These are phyloP conservation scores for Frankliniella fusca DNA, from an alignment of 2,888 invertebrate species.

Conservation along the genomic window DNA sequence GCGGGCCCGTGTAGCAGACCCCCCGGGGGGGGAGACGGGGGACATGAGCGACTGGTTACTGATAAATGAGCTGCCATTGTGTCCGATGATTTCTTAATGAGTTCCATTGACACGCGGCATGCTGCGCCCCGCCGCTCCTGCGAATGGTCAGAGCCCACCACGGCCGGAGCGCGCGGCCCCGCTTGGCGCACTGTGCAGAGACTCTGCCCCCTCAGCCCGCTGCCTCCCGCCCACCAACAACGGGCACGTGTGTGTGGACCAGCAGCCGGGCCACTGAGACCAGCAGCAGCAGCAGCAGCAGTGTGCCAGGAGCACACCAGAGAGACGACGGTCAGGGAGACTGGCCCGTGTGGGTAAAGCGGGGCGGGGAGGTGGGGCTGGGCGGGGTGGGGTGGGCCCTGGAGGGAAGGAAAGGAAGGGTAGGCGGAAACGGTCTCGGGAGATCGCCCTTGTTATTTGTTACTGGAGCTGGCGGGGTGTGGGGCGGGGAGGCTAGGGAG, in stretches of 20 bases:
- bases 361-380: not conserved
- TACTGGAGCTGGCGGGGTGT: not conserved
- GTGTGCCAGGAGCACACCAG: no score
- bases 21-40: not conserved
- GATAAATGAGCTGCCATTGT: conserved; percentile 3
- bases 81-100: conserved; percentile 8
- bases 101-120: conserved; percentile 7
- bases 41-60: not conserved
- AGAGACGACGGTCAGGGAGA: not conserved
- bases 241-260: not conserved
- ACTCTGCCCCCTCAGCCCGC: not conserved
- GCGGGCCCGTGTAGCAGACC: no score
- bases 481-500: not conserved
- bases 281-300: no score
- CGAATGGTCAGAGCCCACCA: no score
- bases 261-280: no score
- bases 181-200: not conserved
- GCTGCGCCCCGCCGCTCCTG: not conserved
- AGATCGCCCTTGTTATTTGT: not conserved
- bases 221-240: not conserved
- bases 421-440: not conserved
- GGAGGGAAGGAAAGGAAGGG: not conserved
- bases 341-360: not conserved
- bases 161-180: not conserved
- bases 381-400: not conserved